These are phyloP conservation scores for Ptychadena robeensis DNA, from an alignment of 2,797 vertebrate species.

Conservation along the genomic window DNA sequence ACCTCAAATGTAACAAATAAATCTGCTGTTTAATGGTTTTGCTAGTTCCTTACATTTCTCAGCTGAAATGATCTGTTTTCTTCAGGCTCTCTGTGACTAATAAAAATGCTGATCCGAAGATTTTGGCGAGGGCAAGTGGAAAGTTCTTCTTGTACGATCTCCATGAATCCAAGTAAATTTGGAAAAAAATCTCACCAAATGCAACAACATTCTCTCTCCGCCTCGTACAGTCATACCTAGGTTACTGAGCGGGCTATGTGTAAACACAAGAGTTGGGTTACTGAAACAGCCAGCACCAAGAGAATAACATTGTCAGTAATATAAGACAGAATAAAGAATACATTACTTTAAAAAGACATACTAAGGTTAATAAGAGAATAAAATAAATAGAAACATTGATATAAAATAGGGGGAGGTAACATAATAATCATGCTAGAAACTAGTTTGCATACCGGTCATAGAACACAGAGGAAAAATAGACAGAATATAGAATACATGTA, in stretches of 20 bases:
- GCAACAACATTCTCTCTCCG: slow-evolving; percentile 22
- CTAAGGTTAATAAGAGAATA: too few relatives aligned
- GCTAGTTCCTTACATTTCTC: slow-evolving; percentile 41
- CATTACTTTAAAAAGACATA: too few relatives aligned
- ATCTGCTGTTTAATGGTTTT: slow-evolving; percentile 40
- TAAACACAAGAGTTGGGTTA: slow-evolving; percentile 1
- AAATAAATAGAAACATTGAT: too few relatives aligned
- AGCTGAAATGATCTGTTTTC: slow-evolving; percentile 50
- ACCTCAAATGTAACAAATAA: slow-evolving; percentile 40
- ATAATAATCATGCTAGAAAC: too few relatives aligned
- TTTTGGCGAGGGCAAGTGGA: slow-evolving; percentile 49
- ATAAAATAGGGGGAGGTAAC: too few relatives aligned
- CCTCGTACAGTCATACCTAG: slow-evolving; percentile 4
- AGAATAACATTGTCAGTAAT: not conserved
- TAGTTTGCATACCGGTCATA: too few relatives aligned
- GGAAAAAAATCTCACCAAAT: slow-evolving; percentile 37
- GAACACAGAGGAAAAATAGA: too few relatives aligned
- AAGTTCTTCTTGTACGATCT: slow-evolving; percentile 45
- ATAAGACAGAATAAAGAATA: not conserved
- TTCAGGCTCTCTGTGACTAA: slow-evolving; percentile 46
- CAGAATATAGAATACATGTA: too few relatives aligned
- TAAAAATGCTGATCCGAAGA: slow-evolving; percentile 43
- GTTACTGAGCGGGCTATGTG: not conserved
- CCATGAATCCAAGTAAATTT: slow-evolving; percentile 38
- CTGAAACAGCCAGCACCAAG: not conserved